phyloP scores from a whole-genome alignment of 2,113 vertebrate species.

The Saccopteryx bilineata region DNA sequence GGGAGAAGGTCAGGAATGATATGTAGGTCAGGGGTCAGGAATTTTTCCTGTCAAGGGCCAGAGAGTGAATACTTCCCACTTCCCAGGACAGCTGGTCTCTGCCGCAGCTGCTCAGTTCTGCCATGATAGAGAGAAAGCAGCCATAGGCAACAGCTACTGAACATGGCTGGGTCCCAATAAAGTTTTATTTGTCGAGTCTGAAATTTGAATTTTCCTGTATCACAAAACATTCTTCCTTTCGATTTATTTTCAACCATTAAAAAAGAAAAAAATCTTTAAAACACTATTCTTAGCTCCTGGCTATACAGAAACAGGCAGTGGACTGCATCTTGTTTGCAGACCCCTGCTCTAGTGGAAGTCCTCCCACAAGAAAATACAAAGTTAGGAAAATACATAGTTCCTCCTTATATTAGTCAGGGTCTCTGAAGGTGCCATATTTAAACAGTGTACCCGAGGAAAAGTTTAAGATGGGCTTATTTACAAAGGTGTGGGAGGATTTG shows the following conservation, averaged over 20 bases:
- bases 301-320: background rate
- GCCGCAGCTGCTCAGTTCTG: background rate
- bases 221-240: background rate
- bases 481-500: too few species aligned
- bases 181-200: background rate
- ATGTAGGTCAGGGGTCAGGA: background rate
- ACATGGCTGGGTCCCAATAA: background rate
- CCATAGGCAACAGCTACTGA: background rate
- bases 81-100: background rate
- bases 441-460: background rate
- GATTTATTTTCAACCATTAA: background rate
- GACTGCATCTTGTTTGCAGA: background rate
- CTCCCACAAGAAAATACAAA: background rate
- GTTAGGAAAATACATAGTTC: background rate
- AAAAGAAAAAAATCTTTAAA: background rate
- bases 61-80: background rate
- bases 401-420: background rate
- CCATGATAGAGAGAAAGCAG: background rate
- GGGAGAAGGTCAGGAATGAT: background rate
- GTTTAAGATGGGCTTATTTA: background rate
- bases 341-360: background rate
- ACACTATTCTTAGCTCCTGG: background rate
- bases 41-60: background rate
- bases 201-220: background rate
- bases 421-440: background rate